Base-by-base conservation (phyloP, 2,888 invertebrate genomes). In the Conops quadrifasciatus region DNA sequence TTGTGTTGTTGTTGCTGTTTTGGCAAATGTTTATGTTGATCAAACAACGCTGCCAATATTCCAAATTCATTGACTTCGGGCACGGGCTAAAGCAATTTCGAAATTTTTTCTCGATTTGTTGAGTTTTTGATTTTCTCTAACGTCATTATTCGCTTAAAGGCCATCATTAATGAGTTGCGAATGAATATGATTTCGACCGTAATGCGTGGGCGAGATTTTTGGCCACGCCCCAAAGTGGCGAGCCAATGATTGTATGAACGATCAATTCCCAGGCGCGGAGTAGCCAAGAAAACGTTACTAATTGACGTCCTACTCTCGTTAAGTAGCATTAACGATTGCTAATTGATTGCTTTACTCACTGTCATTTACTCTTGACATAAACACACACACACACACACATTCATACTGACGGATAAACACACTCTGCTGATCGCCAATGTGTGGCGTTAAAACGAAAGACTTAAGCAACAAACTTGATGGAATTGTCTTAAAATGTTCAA, bases 401-500 rank as follows among this genome's bases (percentile, higher is more conserved):
- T 13, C n/a, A 53, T 21, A 53, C 1, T 2, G 21, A 53, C 21
- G 21, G 24, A 19, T n/a, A n/a, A n/a, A n/a, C n/a, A n/a, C n/a
- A n/a, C n/a, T n/a, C n/a, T n/a, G 4, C 21, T 13, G 53, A 15
- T 53, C 53, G 19, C 15, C 2, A 19, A 53, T 53, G 19, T 16
- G 15, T 9, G 1, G 1, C 2, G 3, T 15, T 24, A 67, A 74
- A 77, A 78, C 79, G 75, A 81, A 81, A 78, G 80, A 81, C 80
- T 81, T 77, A 63, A 75, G 76, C 74, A 72, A 75, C 77, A 71
- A 80, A 80, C 81, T 76, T 71, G 75, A 67, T 66, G 36, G 65
- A 36, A 9, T 9, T 36, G 36, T 36, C n/a, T n/a, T n/a, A n/a
- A n/a, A n/a, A n/a, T n/a, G n/a, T n/a, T n/a, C n/a, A n/a, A n/a